These are phyloP conservation scores for Acanthococcus lagerstroemiae DNA, from an alignment of 2,888 invertebrate species.

Conservation along the genomic window DNA sequence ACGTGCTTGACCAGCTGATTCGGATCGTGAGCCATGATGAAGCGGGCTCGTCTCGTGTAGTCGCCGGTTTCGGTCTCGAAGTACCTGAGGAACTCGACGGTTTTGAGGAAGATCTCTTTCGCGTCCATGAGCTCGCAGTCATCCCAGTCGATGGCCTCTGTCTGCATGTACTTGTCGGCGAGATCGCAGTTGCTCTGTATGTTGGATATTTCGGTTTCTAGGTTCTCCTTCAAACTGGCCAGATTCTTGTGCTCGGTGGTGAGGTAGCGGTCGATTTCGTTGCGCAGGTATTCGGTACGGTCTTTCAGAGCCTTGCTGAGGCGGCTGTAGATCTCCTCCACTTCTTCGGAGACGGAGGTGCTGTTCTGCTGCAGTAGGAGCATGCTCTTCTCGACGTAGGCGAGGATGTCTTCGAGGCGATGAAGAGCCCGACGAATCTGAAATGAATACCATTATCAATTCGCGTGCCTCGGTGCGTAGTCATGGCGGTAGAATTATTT, in stretches of 20 bases:
- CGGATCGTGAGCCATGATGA: slow-evolving; percentile 83
- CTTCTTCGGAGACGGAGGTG: slow-evolving; percentile 80
- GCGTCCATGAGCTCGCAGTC: slow-evolving; percentile 87
- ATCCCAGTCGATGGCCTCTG: slow-evolving; percentile 79
- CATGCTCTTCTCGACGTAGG: slow-evolving; percentile 78
- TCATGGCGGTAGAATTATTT: too few relatives aligned
- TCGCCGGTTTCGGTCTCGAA: slow-evolving; percentile 90
- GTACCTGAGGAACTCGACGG: slow-evolving; percentile 85
- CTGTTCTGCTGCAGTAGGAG: slow-evolving; percentile 80
- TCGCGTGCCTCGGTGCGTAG: neutral
- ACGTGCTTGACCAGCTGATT: slow-evolving; percentile 81
- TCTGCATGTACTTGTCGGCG: slow-evolving; percentile 77
- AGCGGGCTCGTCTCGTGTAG: slow-evolving; percentile 72
- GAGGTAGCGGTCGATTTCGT: slow-evolving; percentile 85
- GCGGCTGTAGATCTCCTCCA: slow-evolving; percentile 82
- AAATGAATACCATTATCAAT: neutral
- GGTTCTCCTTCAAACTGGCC: slow-evolving; percentile 78
- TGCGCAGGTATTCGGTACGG: slow-evolving; percentile 72
- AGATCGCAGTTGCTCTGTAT: slow-evolving; percentile 93
- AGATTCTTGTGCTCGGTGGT: slow-evolving; percentile 77
- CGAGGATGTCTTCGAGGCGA: slow-evolving; percentile 74
- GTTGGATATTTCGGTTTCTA: slow-evolving; percentile 88
- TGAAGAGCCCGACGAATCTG: slow-evolving; percentile 72
- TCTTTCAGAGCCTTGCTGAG: slow-evolving; percentile 81
- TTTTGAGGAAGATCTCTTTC: slow-evolving; percentile 91